Base-by-base conservation (phyloP, 2,888 invertebrate genomes). In the Synergus itoensis region DNA sequence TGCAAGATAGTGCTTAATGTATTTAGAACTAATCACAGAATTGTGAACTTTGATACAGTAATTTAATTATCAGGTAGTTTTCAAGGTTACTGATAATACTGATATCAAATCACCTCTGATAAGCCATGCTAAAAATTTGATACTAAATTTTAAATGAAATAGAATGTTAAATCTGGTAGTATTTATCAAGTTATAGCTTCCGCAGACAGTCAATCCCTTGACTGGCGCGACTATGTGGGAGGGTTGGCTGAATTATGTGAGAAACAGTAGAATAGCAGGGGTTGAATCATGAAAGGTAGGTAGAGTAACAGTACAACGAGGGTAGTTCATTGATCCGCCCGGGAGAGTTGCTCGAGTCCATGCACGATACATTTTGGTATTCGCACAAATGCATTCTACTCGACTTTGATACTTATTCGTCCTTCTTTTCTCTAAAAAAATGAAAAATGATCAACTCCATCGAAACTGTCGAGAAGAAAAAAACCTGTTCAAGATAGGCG, bases 281-380 rank as follows among this genome's bases (percentile, higher is more conserved):
- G 73, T 73, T 53, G 73, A 73, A 73, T 73, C 36, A 18, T 57
- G 53, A 73, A 73, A 73, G 53, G 73, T 48, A 48, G 73, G 36
- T 73, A 73, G 53, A 36, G 76, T 36, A 60, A 77, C 69, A 48
- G 62, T 28, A 62, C 21, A 62, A 62, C 62, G 62, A 75, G 80
- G 82, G 82, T 79, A 79, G 82, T 81, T 77, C 80, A 81, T 81
- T 79, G 82, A 81, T 82, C 81, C 80, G 77, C 65, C 75, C 67
- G 69, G 77, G 45, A 69, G 69, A 69, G 69, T 48, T 48, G 36
- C 45, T 69, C 48, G 21, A 28, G 28, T 53, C 57, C 36, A 11
- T 40, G 28, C 18, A 53, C 73, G 12, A 73, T 73, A 73, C 12
- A 73, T 53, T 53, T 53, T 1, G 11, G n/a, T 28, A 53, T 53